Evolutionary conservation across 2,888 invertebrate genomes (phyloP), one percentile per base, ranked within the genome.

Genomic region (Mellilla xanthometata): DNA sequence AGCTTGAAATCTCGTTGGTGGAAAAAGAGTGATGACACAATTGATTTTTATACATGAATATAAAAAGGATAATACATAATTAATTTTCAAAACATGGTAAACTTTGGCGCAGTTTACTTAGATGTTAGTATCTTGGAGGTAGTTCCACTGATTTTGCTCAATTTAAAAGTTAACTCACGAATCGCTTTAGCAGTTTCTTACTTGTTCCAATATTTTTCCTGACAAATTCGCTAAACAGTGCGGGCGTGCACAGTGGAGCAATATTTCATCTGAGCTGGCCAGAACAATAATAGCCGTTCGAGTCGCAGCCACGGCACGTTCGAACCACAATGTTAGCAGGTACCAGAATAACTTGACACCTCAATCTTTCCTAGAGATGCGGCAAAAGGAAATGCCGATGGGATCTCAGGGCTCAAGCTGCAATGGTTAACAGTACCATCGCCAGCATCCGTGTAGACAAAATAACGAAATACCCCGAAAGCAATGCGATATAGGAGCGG

Each of bases 241-340:
- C 79, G 76, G 70, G 81, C 82, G 80, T 77, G 78, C 83, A 80
- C 82, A 83, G 80, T 86, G 81, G 83, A 77, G 86, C 84, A 83
- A 88, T 88, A 88, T 87, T 88, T 88, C 88, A 88, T 88, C 81
- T 74, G 85, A 78, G 83, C 84, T 83, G 84, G 83, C 82, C 85
- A 82, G 87, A 84, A 87, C 88, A 89, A 87, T 89, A 88, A 89
- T 89, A 89, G 88, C 87, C 70, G 64, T 69, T 71, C 71, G 76
- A 85, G 78, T 79, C 68, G 81, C 67, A 86, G 88, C 88, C 88
- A 85, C 86, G 88, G 88, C 88, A 89, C 88, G 88, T 88, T 80
- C 88, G 72, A 62, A 72, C 84, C 84, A 88, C 88, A 88, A 86
- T 88, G 88, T 88, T 76, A 71, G 68, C 60, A 48, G 53, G 67